Evolutionary conservation across 2,113 vertebrate genomes (phyloP), one percentile per base, ranked within the genome.

Genomic region (Heliornis fulica): DNA sequence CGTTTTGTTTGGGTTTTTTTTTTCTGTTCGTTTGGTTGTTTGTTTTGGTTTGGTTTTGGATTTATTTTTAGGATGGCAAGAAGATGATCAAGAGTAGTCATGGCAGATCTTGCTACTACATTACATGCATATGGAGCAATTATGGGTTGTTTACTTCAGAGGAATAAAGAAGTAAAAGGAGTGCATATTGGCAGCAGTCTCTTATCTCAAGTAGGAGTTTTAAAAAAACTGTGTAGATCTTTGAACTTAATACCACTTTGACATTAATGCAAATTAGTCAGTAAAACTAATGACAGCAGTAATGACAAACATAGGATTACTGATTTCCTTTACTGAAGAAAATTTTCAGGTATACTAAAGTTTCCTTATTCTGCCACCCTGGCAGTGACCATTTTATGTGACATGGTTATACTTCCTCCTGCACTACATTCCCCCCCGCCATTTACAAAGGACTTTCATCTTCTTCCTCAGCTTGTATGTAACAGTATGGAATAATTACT

Each of bases 21-120:
- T n/a, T 15, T 59, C 93, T 45, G 61, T 89, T 69, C 92, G 66
- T 20, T 74, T 36, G 59, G 48, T 19, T 31, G 15, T 26, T 15
- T 70, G 87, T 61, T 36, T 77, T 38, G 41, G 10, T 22, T 31
- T 69, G 45, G 7, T 36, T 78, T 59, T 43, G 7, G 14, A 34
- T 83, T 51, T 29, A 78, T 92, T 32, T 78, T 85, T 94, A 99
- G 99, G 98, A 93, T 64, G 99, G 99, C 10, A 99, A 99, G 31
- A 99, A 99, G 10, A 99, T 99, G 98, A 76, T 97, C 99, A 5
- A 99, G 99, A 26, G 99, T 99, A 5, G 99, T 99, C 50, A 99
- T 99, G 99, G 99, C 99, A 4, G 99, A 99, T 83, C 98, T 99
- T 92, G 99, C 99, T 13, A 99, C 99, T 45, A 99, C 99, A 10